Percentiles rank a stretch among this genome's conserved stretches.
phyloP scores from a whole-genome alignment of 2,888 invertebrate genomes.

The Andrena flavipes region DNA sequence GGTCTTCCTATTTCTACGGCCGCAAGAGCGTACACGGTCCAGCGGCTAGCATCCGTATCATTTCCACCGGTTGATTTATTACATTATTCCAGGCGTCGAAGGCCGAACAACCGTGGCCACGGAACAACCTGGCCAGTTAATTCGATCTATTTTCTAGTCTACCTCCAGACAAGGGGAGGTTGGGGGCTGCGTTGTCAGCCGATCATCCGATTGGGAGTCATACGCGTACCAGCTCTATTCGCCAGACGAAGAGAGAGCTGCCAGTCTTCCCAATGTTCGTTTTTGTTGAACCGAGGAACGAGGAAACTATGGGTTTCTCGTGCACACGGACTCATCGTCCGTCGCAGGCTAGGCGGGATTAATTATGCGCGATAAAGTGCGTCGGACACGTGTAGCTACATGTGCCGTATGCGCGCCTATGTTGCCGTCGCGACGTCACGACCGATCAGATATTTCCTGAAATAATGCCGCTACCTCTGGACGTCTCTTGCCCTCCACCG shows the following conservation, averaged over 20 bases:
- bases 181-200: conserved; percentile 52
- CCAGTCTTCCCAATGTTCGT: conserved; percentile 31
- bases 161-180: background rate
- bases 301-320: conserved; percentile 63
- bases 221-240: conserved; percentile 45
- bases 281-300: conserved; percentile 46
- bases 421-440: conserved; percentile 70
- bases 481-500: conserved; percentile 7
- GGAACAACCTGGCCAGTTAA: conserved; percentile 48
- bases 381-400: conserved; percentile 79
- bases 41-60: conserved; percentile 54
- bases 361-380: conserved; percentile 78
- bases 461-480: conserved; percentile 69
- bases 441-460: conserved; percentile 75
- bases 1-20: conserved; percentile 53
- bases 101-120: conserved; percentile 53
- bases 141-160: conserved; percentile 61
- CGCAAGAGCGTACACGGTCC: conserved; percentile 38
- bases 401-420: conserved; percentile 67
- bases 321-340: conserved; percentile 67
- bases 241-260: background rate
- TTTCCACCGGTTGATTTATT: conserved; percentile 59
- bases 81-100: conserved; percentile 60
- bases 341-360: conserved; percentile 68
- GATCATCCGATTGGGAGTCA: conserved; percentile 62